Evolutionary conservation across 2,888 invertebrate species (phyloP), one percentile per base, ranked within the genome.

Genomic region (Bimastos eiseni): DNA sequence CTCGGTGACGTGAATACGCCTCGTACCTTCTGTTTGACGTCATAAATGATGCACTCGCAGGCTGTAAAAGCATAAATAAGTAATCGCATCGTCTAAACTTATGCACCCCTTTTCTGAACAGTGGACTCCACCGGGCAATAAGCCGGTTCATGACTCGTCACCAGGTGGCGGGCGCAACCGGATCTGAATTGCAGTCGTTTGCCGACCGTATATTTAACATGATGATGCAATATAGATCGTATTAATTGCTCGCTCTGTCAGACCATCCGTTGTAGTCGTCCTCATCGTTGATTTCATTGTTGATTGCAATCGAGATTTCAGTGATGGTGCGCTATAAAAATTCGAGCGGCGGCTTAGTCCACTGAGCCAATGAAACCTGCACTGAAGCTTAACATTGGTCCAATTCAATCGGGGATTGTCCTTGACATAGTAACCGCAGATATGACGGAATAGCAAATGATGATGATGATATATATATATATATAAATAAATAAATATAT

Each of bases 1-100:
- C 97, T 97, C 34, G 98, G 98, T 93, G 97, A 97, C 94, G 96
- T 97, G 96, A 98, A 98, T 89, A 96, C 96, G 92, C 97, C 98
- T 96, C 96, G 94, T 0, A 86, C 86, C 17, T 36, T 86, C 86
- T 86, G 86, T 36, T 30, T 37, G 33, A 33, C 86, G 86, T 86
- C 86, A 37, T 86, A 86, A 92, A 97, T 96, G 93, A 97, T 96
- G 95, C 98, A 98, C 94, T 97, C 96, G 95, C 98, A 98, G 95
- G 97, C 97, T 98, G 96, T 33, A 34, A 34, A 37, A 24, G 17
- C 86, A 37, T 36, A 36, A 33, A 86, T 1, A 86, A 86, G 21
- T 34, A 34, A 86, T 17, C 37, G 37, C 36, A 24, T 34, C 34
- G 86, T 37, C 86, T 86, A 70, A 70, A 70, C 2, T n/a, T n/a